Evolutionary conservation across 2,888 invertebrate species (phyloP).

Genomic region (Labia minor): DNA sequence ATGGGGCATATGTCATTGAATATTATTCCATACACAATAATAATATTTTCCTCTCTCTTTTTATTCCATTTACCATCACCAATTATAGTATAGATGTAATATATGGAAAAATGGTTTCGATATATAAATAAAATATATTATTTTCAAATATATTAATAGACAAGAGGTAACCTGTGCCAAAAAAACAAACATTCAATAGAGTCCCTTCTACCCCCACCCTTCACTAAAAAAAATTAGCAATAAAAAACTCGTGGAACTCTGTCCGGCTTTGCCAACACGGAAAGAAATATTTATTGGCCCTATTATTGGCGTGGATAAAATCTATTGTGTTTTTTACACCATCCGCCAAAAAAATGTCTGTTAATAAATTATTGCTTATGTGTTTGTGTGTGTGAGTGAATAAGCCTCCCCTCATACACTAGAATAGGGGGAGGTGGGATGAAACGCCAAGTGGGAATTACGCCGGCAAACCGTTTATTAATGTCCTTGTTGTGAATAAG

Average conservation of each 20-base stretch:
- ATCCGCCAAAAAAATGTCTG: constrained; percentile 4
- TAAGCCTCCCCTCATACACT: neutral
- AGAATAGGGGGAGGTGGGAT: neutral
- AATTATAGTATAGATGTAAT: no score
- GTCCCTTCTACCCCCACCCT: no score
- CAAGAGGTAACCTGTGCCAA: neutral
- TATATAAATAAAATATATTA: constrained; percentile 2
- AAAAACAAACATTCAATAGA: neutral
- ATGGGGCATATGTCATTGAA: no score
- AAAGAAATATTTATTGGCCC: constrained; percentile 5
- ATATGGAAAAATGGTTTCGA: neutral
- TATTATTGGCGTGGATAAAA: constrained; percentile 13
- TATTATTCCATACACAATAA: no score
- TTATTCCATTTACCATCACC: no score
- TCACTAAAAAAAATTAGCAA: neutral
- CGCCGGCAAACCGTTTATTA: neutral
- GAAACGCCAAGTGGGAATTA: neutral
- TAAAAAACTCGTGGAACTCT: neutral
- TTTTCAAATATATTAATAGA: neutral
- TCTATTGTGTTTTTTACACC: constrained; percentile 13
- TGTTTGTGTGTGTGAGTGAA: neutral
- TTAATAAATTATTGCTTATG: neutral
- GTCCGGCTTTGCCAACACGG: constrained; percentile 7
- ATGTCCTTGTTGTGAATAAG: neutral
- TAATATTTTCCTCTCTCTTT: no score